phyloP scores from a whole-genome alignment of 2,113 vertebrate species.

The Malaclemys terrapin region DNA sequence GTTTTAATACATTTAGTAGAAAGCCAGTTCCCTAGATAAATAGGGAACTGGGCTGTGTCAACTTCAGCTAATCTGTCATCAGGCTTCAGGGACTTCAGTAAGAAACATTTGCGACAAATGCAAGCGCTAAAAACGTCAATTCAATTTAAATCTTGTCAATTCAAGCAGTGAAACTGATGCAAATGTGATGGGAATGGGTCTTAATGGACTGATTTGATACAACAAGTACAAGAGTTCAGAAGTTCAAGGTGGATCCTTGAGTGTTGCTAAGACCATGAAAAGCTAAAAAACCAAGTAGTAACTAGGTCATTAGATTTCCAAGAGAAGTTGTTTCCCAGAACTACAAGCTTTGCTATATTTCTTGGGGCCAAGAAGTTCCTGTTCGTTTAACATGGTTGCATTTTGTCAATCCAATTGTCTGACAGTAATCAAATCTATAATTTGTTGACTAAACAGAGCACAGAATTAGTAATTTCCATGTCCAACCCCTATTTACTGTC shows the following conservation, averaged over 20 bases:
- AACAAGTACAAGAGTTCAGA: neutral
- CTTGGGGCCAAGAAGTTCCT: constrained; percentile 20
- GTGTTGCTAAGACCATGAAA: neutral
- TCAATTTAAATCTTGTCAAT: neutral
- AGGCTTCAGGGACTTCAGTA: constrained; percentile 31
- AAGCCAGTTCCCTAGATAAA: constrained; percentile 51
- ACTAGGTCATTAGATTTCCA: constrained; percentile 46
- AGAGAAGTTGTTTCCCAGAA: constrained; percentile 29
- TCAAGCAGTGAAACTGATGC: constrained; percentile 27
- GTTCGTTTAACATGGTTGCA: neutral
- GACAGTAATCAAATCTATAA: neutral
- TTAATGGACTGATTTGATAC: neutral
- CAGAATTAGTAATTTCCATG: neutral
- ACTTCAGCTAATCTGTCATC: neutral
- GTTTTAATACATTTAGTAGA: constrained; percentile 60
- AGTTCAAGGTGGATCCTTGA: neutral
- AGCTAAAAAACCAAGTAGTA: constrained; percentile 13
- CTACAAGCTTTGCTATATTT: neutral
- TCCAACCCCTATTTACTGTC: neutral
- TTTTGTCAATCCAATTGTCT: neutral
- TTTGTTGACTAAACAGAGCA: neutral
- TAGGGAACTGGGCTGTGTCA: constrained; percentile 8
- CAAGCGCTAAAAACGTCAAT: neutral
- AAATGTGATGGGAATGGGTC: neutral
- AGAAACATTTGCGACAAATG: constrained; percentile 5